phyloP scores from a whole-genome alignment of 2,113 vertebrate species.

The Chaenocephalus aceratus region DNA sequence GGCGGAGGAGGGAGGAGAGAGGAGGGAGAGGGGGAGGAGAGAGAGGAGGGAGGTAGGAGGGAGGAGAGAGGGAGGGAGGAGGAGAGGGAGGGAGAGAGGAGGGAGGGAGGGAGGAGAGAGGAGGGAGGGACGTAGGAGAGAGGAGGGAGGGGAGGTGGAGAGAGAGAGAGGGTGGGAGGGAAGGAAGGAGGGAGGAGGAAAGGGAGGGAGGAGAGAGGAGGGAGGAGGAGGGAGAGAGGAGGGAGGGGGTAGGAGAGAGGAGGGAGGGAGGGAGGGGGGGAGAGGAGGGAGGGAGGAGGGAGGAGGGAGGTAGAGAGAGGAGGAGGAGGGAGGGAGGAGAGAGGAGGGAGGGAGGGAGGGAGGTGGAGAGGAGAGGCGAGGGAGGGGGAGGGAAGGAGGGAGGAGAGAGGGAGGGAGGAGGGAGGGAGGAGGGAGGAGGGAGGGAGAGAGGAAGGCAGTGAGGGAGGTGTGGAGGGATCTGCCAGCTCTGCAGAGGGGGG shows the following conservation, averaged over 20 bases:
- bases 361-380: background rate
- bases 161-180: background rate
- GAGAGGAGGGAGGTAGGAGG: background rate
- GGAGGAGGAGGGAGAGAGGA: background rate
- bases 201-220: slow-evolving; percentile 2
- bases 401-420: background rate
- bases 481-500: slow-evolving; percentile 34
- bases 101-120: background rate
- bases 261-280: too few species aligned
- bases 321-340: background rate
- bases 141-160: too few species aligned
- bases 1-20: background rate
- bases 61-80: background rate
- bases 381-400: background rate
- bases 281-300: background rate
- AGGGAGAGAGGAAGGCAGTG: background rate
- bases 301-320: background rate
- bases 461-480: background rate
- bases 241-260: background rate
- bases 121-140: background rate
- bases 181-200: slow-evolving; percentile 1
- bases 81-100: too few species aligned
- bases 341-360: background rate
- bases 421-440: background rate
- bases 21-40: background rate